Conservation (phyloP, 2,797 vertebrate genomes). For the Enteromius anoplus region DNA sequence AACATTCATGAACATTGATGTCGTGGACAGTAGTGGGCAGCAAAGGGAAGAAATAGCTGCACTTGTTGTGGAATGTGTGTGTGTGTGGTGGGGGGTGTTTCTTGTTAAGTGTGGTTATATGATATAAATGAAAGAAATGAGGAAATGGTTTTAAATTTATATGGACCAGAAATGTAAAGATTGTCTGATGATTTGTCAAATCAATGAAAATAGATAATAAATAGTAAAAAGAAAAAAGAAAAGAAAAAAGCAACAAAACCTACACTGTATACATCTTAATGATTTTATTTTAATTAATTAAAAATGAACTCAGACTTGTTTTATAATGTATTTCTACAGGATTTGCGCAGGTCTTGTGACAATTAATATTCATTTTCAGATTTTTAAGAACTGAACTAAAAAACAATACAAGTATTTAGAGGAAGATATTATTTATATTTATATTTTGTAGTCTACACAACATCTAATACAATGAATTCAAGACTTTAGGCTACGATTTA, state of each 20-base stretch:
- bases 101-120: neutral
- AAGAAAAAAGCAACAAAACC: neutral
- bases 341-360: neutral
- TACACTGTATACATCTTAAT: neutral
- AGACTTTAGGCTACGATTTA: neutral
- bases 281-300: neutral
- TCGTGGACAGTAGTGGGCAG: constrained; percentile 70
- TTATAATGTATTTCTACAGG: neutral
- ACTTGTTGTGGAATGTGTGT: neutral
- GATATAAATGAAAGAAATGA: neutral
- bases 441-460: neutral
- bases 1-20: constrained; percentile 1
- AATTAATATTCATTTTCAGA: neutral
- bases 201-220: neutral
- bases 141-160: neutral
- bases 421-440: neutral
- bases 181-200: neutral
- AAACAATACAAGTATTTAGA: neutral
- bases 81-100: neutral
- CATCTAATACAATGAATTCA: neutral
- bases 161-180: neutral
- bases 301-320: too few relatives aligned
- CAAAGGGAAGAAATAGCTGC: constrained; percentile 55
- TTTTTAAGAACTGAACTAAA: neutral
- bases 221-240: neutral